A percentile compares a stretch with the other conserved stretches of the same genome.
These are phyloP conservation scores for Anableps anableps DNA, from an alignment of 2,797 vertebrate genomes.

Conservation along the genomic window DNA sequence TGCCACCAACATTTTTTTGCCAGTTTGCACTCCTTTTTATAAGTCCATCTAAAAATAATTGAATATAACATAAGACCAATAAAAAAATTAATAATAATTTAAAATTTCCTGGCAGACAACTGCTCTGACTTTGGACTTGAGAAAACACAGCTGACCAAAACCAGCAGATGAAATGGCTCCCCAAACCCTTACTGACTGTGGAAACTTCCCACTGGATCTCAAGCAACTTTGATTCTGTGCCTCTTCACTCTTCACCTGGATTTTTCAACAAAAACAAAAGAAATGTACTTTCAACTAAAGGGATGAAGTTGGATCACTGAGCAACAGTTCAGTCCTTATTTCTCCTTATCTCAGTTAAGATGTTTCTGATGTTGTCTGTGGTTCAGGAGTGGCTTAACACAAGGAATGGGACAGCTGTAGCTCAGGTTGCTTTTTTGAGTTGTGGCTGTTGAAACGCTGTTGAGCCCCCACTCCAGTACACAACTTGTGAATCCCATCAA, in stretches of 20 bases:
- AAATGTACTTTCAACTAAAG: background rate
- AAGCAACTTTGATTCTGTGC: background rate
- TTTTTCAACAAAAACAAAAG: background rate
- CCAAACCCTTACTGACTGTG: background rate
- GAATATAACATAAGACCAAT: background rate
- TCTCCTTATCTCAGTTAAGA: background rate
- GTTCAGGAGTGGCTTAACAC: background rate
- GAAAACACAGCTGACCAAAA: background rate
- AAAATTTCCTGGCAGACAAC: background rate
- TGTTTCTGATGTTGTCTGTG: background rate
- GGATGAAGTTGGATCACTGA: background rate
- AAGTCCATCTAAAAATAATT: background rate
- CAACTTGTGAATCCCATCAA: background rate
- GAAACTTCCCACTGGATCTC: background rate
- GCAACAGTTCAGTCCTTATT: background rate
- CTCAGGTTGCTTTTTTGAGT: background rate
- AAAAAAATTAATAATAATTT: background rate
- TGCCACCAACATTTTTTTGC: background rate
- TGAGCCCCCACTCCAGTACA: too few species aligned
- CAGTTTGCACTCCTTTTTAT: background rate
- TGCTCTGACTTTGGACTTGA: background rate
- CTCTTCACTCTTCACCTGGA: background rate
- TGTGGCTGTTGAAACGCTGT: background rate
- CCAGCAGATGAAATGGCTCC: background rate
- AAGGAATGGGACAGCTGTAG: background rate